Base-by-base conservation (phyloP, 2,888 invertebrate genomes). In the Pammene fasciana region DNA sequence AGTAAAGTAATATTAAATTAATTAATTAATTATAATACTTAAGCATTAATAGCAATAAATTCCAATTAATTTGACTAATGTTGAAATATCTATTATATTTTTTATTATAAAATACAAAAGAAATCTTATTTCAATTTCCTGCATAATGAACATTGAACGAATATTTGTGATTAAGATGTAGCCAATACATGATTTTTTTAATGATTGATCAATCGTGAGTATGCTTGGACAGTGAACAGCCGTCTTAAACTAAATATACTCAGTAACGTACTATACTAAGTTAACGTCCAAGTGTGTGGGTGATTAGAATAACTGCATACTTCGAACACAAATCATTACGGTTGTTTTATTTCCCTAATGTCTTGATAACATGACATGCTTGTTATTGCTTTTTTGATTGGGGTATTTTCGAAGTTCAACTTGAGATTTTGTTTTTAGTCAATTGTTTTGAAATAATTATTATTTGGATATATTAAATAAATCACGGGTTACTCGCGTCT, bases 261-360 rank as follows among this genome's bases (percentile, higher is more conserved):
- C n/a, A 14, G 50, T 16, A 57, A 57, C 57, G 54, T 16, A 52
- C 41, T 45, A 41, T 14, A 60, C 60, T 14, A 56, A 57, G 62
- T 48, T 68, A 45, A 45, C 45, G 52, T 54, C 68, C 50, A 64
- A 68, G 56, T 68, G 61, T 61, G 68, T 59, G 68, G 64, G 64
- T 68, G 64, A 64, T 68, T 68, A 68, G 43, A 57, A 65, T 65
- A 65, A 68, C 57, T 68, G 64, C 52, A 65, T 65, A 54, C 65
- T 65, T 61, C 43, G 60, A 67, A 60, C 66, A 67, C 67, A 67
- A 67, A 60, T 61, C 61, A 62, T 62, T 67, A 67, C 13, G 50
- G 52, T 61, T 62, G 61, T 62, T 67, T 65, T 61, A 56, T 61
- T 67, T 55, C 43, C 60, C 45, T 67, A 54, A 67, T 54, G 54